Evolutionary conservation across 2,797 vertebrate genomes (phyloP).

Genomic region (Thamnophis elegans): DNA sequence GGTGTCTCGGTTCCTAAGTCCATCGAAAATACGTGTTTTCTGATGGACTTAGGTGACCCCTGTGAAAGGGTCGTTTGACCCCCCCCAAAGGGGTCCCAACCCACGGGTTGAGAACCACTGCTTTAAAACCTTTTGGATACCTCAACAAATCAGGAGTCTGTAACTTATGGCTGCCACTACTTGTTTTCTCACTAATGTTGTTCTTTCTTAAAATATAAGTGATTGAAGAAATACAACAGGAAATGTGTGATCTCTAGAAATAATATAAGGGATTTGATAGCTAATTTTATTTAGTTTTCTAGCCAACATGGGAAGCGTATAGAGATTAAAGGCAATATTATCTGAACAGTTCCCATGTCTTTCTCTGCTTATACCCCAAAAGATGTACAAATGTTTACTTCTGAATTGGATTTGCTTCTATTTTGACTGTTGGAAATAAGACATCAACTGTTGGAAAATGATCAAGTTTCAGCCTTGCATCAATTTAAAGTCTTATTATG

Average conservation of each 20-base stretch:
- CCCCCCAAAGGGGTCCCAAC: no score
- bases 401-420: not conserved
- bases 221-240: not conserved
- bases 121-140: not conserved
- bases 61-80: no score
- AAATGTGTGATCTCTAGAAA: not conserved
- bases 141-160: not conserved
- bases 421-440: not conserved
- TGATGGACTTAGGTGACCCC: no score
- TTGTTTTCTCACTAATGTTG: not conserved
- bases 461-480: not conserved
- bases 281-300: not conserved
- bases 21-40: no score
- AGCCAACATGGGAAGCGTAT: not conserved
- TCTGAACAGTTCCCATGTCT: not conserved
- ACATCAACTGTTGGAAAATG: not conserved
- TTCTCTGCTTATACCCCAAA: not conserved
- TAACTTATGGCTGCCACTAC: not conserved
- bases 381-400: not conserved
- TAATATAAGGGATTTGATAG: not conserved
- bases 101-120: not conserved
- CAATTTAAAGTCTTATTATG: not conserved
- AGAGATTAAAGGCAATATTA: not conserved
- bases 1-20: no score
- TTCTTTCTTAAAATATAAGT: not conserved